These are phyloP conservation scores for Autographa gamma DNA, from an alignment of 2,888 invertebrate species.

Conservation along the genomic window DNA sequence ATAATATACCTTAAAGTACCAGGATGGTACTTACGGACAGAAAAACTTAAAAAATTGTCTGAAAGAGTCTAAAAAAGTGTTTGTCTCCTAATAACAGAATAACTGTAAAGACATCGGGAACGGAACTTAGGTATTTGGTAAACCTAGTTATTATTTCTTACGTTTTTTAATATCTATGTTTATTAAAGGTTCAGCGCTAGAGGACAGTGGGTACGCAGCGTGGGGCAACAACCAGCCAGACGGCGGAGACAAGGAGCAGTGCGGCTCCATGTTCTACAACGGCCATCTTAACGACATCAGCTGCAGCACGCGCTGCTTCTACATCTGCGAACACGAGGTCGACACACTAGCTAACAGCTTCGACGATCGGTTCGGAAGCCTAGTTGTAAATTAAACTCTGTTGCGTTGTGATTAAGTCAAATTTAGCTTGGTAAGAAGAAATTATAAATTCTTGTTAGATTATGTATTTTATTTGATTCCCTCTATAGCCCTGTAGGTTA, in stretches of 20 bases:
- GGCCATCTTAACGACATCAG: conserved; percentile 72
- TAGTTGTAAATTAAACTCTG: neutral
- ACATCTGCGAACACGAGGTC: conserved; percentile 77
- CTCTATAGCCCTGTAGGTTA: too few species aligned
- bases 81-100: too few species aligned
- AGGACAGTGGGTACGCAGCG: conserved; percentile 66
- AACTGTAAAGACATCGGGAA: too few species aligned
- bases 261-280: conserved; percentile 77
- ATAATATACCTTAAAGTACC: too few species aligned
- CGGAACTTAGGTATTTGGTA: too few species aligned
- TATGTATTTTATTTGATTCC: too few species aligned
- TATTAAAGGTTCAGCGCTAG: conserved; percentile 62
- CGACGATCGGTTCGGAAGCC: neutral
- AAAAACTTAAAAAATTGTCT: too few species aligned
- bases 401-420: neutral
- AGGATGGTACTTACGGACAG: too few species aligned
- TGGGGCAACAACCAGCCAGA: conserved; percentile 76
- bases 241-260: conserved; percentile 67
- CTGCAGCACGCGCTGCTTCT: conserved; percentile 69
- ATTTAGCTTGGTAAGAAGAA: neutral
- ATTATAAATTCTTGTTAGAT: too few species aligned
- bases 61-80: too few species aligned
- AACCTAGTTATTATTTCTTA: too few species aligned
- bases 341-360: neutral
- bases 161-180: too few species aligned